Evolutionary conservation across 2,888 invertebrate species (phyloP).

Genomic region (Aethes cnicana): DNA sequence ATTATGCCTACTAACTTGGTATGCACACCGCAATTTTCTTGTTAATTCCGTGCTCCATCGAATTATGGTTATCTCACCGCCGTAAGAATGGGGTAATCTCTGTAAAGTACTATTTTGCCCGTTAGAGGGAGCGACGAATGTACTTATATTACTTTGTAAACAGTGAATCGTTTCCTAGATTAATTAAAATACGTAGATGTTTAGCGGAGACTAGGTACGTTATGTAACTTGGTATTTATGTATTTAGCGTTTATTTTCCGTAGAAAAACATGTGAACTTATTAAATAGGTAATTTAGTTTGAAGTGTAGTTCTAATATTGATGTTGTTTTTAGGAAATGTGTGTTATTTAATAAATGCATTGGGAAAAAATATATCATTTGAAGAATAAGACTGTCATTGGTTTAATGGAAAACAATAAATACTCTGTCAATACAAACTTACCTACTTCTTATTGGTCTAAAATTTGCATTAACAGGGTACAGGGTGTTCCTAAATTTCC

Average conservation of each 20-base stretch:
- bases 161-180: slow-evolving; percentile 18
- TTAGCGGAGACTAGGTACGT: no score
- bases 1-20: slow-evolving; percentile 34
- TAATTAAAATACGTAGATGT: slow-evolving; percentile 10
- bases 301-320: neutral
- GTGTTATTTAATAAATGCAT: neutral
- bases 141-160: slow-evolving; percentile 13
- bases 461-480: slow-evolving; percentile 62
- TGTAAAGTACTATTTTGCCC: slow-evolving; percentile 21
- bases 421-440: neutral
- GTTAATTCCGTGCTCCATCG: slow-evolving; percentile 58
- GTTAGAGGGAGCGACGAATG: slow-evolving; percentile 15
- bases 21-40: slow-evolving; percentile 52
- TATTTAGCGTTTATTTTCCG: no score
- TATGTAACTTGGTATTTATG: no score
- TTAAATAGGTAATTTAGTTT: neutral
- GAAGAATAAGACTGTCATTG: neutral
- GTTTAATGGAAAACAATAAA: neutral
- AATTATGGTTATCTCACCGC: slow-evolving; percentile 58
- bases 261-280: no score
- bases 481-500: slow-evolving; percentile 73
- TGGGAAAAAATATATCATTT: neutral
- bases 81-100: slow-evolving; percentile 46
- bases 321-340: neutral
- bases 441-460: slow-evolving; percentile 31